These are phyloP conservation scores for Paragorgia papillata DNA, from an alignment of 92 coral and sea anemone genomes.

Conservation along the genomic window DNA sequence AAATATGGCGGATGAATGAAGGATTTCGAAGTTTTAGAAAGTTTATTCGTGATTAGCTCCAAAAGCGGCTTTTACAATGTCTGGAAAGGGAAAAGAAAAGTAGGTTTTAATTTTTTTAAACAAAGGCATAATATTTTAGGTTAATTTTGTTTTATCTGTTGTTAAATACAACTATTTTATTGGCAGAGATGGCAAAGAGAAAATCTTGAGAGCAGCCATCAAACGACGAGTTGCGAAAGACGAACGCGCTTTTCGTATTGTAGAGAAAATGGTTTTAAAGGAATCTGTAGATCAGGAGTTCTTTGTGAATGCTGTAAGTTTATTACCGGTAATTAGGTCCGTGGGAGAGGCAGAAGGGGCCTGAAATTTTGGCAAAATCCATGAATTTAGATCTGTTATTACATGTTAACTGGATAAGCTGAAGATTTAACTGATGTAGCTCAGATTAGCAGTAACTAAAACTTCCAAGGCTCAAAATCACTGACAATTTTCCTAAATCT, in stretches of 20 bases:
- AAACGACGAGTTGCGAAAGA: constrained; percentile 86
- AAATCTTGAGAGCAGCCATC: constrained; percentile 74
- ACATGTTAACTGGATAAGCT: no score
- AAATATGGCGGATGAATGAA: no score
- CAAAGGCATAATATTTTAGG: neutral
- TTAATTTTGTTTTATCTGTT: neutral
- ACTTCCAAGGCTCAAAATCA: no score
- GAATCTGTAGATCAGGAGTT: constrained; percentile 58
- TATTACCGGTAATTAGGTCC: neutral
- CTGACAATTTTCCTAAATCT: no score
- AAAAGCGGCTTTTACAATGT: neutral
- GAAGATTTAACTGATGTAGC: no score
- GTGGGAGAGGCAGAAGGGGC: no score
- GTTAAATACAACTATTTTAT: neutral
- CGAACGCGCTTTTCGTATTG: constrained; percentile 85
- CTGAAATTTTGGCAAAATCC: neutral
- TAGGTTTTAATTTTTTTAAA: neutral
- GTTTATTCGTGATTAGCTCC: no score
- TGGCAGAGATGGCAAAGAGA: constrained; percentile 56
- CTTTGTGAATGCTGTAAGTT: constrained; percentile 71
- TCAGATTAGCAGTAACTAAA: no score
- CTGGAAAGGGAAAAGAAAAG: neutral
- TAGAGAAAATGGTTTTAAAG: constrained; percentile 81
- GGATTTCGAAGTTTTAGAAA: no score
- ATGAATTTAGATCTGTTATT: neutral